phyloP scores from a whole-genome alignment of 2,113 vertebrate species.

The Podarcis muralis region DNA sequence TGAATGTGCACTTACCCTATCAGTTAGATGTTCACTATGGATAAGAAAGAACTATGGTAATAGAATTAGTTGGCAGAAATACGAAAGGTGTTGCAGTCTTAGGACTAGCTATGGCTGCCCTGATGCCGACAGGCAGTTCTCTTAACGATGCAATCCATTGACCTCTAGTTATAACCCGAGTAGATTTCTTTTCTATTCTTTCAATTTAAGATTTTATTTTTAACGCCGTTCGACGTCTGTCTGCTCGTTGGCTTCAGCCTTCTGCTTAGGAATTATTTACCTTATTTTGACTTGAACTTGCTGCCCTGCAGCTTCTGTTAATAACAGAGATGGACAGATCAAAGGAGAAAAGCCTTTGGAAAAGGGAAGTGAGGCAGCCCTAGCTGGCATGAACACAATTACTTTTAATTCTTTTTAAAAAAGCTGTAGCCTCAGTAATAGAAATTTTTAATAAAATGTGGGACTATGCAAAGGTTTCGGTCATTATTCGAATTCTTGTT shows the following conservation, averaged over 20 bases:
- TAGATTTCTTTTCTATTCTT: background rate
- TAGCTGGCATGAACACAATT: conserved; percentile 46
- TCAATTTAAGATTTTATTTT: conserved; percentile 43
- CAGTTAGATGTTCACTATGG: background rate
- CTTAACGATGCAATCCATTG: background rate
- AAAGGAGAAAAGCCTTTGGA: conserved; percentile 62
- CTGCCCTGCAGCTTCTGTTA: conserved; percentile 66
- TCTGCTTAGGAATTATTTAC: conserved; percentile 67
- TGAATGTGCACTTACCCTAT: background rate
- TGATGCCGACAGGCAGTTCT: background rate
- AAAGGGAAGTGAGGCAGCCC: conserved; percentile 42
- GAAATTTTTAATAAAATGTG: conserved; percentile 26
- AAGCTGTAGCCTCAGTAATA: conserved; percentile 46
- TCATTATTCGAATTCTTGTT: conserved; percentile 22
- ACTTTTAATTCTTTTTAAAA: conserved; percentile 65
- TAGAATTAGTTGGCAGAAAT: accelerated
- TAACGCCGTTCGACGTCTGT: background rate
- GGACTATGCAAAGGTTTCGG: background rate
- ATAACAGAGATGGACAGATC: conserved; percentile 68
- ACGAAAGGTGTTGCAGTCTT: conserved; percentile 1
- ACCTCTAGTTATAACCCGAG: background rate
- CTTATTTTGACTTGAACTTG: conserved; percentile 64
- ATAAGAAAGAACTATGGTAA: background rate
- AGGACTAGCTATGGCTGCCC: background rate
- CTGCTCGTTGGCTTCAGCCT: conserved; percentile 56